Percentiles rank a stretch among this genome's conserved stretches.
Conservation (phyloP, 2,888 invertebrate genomes). For the Cataglyphis rosenhaueri region DNA sequence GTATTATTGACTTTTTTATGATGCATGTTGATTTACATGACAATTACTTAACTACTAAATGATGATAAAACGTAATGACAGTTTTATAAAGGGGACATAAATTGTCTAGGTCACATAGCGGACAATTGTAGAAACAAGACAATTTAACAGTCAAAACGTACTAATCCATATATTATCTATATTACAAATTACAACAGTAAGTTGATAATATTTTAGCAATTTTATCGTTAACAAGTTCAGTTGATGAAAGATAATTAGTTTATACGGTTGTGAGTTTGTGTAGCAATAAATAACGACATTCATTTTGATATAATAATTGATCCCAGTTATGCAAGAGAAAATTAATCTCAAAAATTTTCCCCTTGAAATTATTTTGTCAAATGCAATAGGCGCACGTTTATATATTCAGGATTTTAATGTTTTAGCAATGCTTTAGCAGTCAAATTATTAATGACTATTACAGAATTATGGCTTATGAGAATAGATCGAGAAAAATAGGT, state of each 20-base stretch:
- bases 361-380: neutral
- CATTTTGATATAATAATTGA: neutral
- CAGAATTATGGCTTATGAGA: neutral
- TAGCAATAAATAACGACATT: neutral
- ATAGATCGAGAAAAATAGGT: neutral
- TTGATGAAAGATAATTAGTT: neutral
- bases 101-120: slow-evolving; percentile 3
- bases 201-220: neutral
- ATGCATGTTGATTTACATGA: neutral
- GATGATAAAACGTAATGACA: neutral
- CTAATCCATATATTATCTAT: neutral
- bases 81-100: slow-evolving; percentile 3
- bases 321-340: neutral
- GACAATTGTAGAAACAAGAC: slow-evolving; percentile 24
- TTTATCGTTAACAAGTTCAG: neutral
- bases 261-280: neutral
- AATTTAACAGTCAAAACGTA: neutral
- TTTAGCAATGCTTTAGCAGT: neutral
- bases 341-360: neutral
- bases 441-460: neutral
- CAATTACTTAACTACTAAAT: neutral
- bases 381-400: neutral
- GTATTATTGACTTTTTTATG: neutral
- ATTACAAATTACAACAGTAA: neutral
- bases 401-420: neutral